Evolutionary conservation across 2,797 vertebrate species (phyloP), one percentile per base, ranked within the genome.

Genomic region (Siniperca scherzeri): DNA sequence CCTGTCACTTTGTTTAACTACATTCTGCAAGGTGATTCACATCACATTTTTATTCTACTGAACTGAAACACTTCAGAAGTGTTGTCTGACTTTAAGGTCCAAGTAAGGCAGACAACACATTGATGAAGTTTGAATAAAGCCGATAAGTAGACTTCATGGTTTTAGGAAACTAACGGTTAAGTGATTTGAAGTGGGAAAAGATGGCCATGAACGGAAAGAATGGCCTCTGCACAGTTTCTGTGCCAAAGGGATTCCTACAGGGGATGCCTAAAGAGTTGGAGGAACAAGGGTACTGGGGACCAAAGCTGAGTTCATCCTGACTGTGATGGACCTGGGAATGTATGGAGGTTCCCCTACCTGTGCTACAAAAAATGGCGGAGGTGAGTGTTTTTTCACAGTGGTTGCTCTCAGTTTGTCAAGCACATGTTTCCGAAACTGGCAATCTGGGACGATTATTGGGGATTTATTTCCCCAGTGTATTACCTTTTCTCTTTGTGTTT

Each of bases 341-440:
- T 98, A 9, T 98, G 97, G 97, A 94, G 97, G 27, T 98, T 98
- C 27, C 97, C 97, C 0, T 98, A 97, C 88, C 95, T 98, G 87
- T 98, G 97, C 94, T 98, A 98, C 95, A 27, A 97, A 96, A 82
- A 98, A 98, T 88, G 97, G 97, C 42, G 97, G 97, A 90, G 97
- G 97, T 97, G 93, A 93, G 96, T 80, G 12, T 10, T 7, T 33
- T n/a, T 10, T 7, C 9, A 3, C 19, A 16, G 22, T 12, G 5
- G 30, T 17, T 19, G 9, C 17, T 14, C 12, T 30, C 5, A 14
- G 55, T 25, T 33, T 2, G 65, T 17, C 21, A 13, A 0, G 16
- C 21, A 33, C 2, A 38, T 38, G 55, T 14, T 19, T 5, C 7
- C 1, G 53, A 46, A 36, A 42, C 21, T 27, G 7, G 4, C 11